phyloP scores from a whole-genome alignment of 2,888 invertebrate species.

The Tenthredo livida region DNA sequence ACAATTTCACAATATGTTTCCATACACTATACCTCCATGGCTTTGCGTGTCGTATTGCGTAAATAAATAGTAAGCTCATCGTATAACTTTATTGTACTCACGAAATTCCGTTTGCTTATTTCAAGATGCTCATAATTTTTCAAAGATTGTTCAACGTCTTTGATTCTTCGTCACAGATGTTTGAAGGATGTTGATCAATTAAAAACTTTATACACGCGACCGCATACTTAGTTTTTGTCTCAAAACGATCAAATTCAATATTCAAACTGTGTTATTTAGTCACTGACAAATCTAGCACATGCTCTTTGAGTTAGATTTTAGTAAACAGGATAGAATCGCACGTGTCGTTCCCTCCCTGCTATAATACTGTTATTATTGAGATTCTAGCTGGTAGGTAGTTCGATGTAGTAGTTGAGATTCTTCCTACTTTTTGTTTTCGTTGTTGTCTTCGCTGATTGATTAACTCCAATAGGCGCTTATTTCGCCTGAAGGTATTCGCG shows the following conservation, averaged over 20 bases:
- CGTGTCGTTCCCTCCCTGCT: background rate
- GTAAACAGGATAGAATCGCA: constrained; percentile 18
- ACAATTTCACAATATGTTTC: background rate
- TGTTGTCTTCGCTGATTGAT: background rate
- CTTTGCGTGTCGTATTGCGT: background rate
- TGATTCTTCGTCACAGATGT: constrained; percentile 13
- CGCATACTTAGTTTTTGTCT: background rate
- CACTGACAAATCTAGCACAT: background rate
- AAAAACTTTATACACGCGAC: background rate
- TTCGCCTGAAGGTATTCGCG: background rate
- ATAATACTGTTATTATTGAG: constrained; percentile 1
- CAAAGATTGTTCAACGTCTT: background rate
- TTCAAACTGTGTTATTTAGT: background rate
- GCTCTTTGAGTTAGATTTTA: background rate
- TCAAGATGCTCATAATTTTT: background rate
- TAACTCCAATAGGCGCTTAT: background rate
- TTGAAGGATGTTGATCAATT: background rate
- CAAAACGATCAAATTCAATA: background rate
- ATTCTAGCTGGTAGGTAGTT: background rate
- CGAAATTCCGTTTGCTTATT: constrained; percentile 26
- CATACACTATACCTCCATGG: background rate
- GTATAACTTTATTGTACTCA: constrained; percentile 4
- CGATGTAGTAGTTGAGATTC: background rate
- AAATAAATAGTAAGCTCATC: background rate
- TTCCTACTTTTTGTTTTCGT: background rate